Base-by-base conservation (phyloP, 1,140 invertebrate species). In the Asobara japonica region DNA sequence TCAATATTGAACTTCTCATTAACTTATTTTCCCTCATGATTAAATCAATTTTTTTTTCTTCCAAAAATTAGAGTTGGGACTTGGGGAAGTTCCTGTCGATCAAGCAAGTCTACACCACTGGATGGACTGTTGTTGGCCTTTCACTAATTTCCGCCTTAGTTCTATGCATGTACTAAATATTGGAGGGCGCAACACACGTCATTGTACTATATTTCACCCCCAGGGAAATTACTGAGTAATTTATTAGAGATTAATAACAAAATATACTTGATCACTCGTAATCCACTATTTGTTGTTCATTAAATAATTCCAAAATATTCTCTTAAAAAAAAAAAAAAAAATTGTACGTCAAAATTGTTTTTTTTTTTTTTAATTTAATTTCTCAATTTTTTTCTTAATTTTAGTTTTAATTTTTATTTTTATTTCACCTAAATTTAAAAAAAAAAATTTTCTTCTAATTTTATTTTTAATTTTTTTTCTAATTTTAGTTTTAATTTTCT, bases 91-190 rank as follows among this genome's bases (percentile, higher is more conserved):
- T 90, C 73, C 87, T 94, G 16, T 89, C 91, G 30, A 90, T 93
- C 25, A 93, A 92, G 81, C 89, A 92, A 81, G 92, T 94, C 3
- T 93, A 93, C 77, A 83, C 84, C 5, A 93, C 92, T 38, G 92
- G 93, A 74, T 93, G 93, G 83, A 80, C 84, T 56, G 90, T 92
- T 81, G 74, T 92, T 25, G 90, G 78, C 18, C 74, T 86, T 1
- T 75, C 89, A 7, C 61, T 80, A 11, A 76, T 88, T 25, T 65
- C 79, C 30, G 76, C 84, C n/a, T 20, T 84, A 31, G 31, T 65
- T 66, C 48, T 86, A 20, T 77, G 83, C 33, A 62, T 86, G 64
- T 86, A 66, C 41, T 75, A 67, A 29, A 48, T 29, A 25, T 20
- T 48, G 2, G 33, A 41, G 3, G 27, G 20, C 30, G 13, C 27